Evolutionary conservation across 2,113 vertebrate genomes (phyloP), one percentile per base, ranked within the genome.

Genomic region (Plectropomus leopardus): DNA sequence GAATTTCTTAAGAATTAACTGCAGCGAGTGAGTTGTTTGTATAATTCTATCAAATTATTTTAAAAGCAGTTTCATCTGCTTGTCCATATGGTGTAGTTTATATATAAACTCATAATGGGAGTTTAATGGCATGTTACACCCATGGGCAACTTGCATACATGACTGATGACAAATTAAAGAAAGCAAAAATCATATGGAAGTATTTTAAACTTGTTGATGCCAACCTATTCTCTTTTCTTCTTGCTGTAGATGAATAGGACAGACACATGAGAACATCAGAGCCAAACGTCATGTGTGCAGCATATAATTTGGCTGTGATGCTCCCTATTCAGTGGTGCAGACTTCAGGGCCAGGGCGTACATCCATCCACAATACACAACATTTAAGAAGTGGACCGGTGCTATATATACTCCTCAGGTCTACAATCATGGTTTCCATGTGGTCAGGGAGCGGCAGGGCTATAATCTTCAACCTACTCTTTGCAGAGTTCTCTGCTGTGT

Each of bases 381-480:
- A 82, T 87, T n/a, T 83, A 90, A 91, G 93, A 91, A 93, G 87
- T 84, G 84, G 80, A 71, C 75, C 45, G 5, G 61, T 5, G 57
- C 92, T 95, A 94, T 94, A 95, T 94, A 92, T 94, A 94, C 73
- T 71, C 81, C 24, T 70, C 69, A 86, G 87, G 79, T 84, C 93
- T 93, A 85, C 93, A 94, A 95, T 95, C 91, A 95, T 92, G 88
- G 92, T 78, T 83, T 90, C 86, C 73, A 74, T 91, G 90, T 88
- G 92, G 93, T 85, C 84, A 82, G 84, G 77, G 83, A 90, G 66
- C 73, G 69, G 63, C 88, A 92, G 80, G 75, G 77, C 90, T 94
- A 70, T 92, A 93, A 91, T 95, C 85, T 90, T 17, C 15, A 65
- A 75, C 44, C 73, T 83, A 34, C 72, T 70, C 78, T 80, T 69